These are phyloP conservation scores for Zosterops lateralis DNA, from an alignment of 2,113 vertebrate genomes.

Conservation along the genomic window DNA sequence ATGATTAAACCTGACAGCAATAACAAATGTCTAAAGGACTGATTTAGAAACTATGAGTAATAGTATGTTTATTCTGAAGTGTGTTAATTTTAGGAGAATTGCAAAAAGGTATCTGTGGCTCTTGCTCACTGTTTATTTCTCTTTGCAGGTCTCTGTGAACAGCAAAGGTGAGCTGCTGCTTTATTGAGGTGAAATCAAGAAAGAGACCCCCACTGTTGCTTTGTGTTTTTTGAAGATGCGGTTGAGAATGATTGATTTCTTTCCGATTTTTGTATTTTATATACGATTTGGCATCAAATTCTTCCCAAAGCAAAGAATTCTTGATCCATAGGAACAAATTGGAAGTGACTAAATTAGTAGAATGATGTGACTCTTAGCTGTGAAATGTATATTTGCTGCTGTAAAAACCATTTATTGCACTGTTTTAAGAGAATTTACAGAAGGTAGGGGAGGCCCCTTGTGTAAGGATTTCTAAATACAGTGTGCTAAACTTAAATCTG, in stretches of 20 bases:
- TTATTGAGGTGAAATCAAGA: background rate
- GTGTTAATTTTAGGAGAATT: background rate
- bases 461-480: background rate
- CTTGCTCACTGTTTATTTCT: constrained; percentile 29
- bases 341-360: background rate
- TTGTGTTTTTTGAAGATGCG: background rate
- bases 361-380: background rate
- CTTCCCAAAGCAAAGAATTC: background rate
- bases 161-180: constrained; percentile 86
- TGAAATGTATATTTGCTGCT: background rate
- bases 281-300: background rate
- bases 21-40: background rate
- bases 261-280: background rate
- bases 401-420: background rate
- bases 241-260: background rate
- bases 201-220: background rate
- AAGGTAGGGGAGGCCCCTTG: background rate
- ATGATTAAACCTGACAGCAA: background rate
- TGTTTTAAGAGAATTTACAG: background rate
- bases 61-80: background rate
- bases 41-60: background rate
- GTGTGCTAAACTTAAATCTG: background rate
- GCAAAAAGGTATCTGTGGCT: background rate
- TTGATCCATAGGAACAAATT: background rate
- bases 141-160: constrained; percentile 91